Conservation (phyloP, 2,888 invertebrate genomes). For the Metellina segmentata region DNA sequence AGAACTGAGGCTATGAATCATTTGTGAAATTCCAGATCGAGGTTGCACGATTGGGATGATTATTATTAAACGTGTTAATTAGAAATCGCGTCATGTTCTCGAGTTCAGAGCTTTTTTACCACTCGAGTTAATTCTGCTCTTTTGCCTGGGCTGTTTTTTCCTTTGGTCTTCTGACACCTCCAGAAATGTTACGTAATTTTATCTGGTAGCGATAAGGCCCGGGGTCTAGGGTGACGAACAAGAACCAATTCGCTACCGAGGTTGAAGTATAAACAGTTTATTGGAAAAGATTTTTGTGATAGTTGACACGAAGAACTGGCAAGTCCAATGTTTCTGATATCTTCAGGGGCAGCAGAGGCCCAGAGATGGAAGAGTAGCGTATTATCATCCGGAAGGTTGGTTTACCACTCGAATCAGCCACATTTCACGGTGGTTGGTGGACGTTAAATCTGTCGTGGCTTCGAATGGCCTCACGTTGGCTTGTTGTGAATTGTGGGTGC, state of each 20-base stretch:
- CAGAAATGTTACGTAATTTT: not conserved
- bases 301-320: not conserved
- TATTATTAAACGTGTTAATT: constrained; percentile 74
- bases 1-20: constrained; percentile 65
- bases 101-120: not conserved
- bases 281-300: not conserved
- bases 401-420: too few relatives aligned
- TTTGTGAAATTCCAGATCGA: constrained; percentile 44
- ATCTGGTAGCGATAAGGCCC: constrained; percentile 10
- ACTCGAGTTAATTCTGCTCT: constrained; percentile 9
- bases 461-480: too few relatives aligned
- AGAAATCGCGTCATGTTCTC: constrained; percentile 70
- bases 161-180: not conserved
- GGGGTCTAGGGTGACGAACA: not conserved
- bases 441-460: too few relatives aligned
- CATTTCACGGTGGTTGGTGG: too few relatives aligned
- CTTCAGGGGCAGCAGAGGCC: too few relatives aligned
- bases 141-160: constrained; percentile 3
- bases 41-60: constrained; percentile 61
- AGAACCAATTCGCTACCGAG: not conserved
- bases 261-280: not conserved
- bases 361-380: too few relatives aligned
- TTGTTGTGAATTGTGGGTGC: too few relatives aligned
- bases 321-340: not conserved
- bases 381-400: too few relatives aligned